Evolutionary conservation across 2,888 invertebrate species (phyloP), one percentile per base, ranked within the genome.

Genomic region (Orthosia cruda): DNA sequence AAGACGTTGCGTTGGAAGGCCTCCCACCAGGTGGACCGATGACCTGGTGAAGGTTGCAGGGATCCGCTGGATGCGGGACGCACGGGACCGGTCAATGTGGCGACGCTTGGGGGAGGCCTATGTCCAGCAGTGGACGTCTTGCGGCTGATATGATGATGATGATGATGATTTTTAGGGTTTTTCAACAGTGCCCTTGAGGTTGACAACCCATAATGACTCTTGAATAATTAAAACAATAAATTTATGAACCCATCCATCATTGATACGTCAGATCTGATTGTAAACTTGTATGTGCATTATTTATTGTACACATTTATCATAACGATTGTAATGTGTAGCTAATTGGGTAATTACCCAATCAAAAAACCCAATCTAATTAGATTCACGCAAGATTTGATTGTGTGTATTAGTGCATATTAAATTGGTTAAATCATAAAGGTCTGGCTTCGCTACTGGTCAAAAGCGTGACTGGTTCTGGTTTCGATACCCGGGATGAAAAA

Each of bases 181-280:
- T 59, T 40, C 32, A 40, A 15, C 58, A n/a, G 7, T 52, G 32
- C 15, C 49, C 40, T 40, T 61, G 40, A 40, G 54, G 47, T 61
- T 79, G 71, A 20, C 47, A 54, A 71, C 59, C 52, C 26, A 9
- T 52, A 79, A 75, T 54, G 40, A 13, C 13, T 49, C 49, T 3
- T 79, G 20, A 18, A 74, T 73, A 80, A 72, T 49, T 80, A 74
- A 77, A 73, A 63, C 59, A 54, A 64, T 59, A 50, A 9, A 80
- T 61, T 73, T 73, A 50, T 50, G 18, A 50, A 40, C 54, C 18
- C 54, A 65, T 77, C 26, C 20, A 73, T 77, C 80, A 77, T 54
- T 59, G 15, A 49, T 18, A 49, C 20, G 15, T 59, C 40, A 61
- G 45, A 78, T 75, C 52, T 70, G 59, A 75, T 61, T 54, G 71